Base-by-base conservation (phyloP, 35 echinoderm and acorn worm species). In the Ophioderma brevispina region DNA sequence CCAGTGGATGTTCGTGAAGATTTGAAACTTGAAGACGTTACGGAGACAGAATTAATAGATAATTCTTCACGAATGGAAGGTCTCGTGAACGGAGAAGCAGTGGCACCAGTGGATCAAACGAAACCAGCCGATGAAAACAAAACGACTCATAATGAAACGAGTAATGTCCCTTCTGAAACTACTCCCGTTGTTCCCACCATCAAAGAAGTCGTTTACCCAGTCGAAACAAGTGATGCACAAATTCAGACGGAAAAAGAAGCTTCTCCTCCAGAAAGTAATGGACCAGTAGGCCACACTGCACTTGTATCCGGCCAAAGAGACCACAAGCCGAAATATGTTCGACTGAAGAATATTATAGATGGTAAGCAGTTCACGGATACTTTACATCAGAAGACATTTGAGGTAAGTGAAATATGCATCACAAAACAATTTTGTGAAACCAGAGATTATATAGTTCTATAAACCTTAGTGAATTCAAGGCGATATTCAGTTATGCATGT, bases 351-450 rank as follows among this genome's bases (percentile, higher is more conserved):
- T 43, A 81, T 94, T 23, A 35, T 87, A 10, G 96, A 98, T 86
- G 96, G 96, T n/a, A 94, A 94, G 82, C 96, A 98, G 63, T 89
- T 89, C 36, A 98, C 89, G 37, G 96, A 98, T 81, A 98, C 96
- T 5, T 76, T 98, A 17, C 96, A 98, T 82, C 96, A 98, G 81
- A 98, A 98, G 76, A 80, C 87, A 30, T 86, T 77, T 59, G 55
- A 86, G 36, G 96, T 98, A 94, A 98, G 92, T 97, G 76, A 25
- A 40, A 18, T 49, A 40, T 81, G 39, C 78, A 34, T 33, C 35
- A 10, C 0, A 78, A 36, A n/a, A n/a, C n/a, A n/a, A n/a, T n/a
- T n/a, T n/a, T n/a, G n/a, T n/a, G n/a, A n/a, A n/a, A n/a, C n/a
- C n/a, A n/a, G n/a, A n/a, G n/a, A n/a, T n/a, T n/a, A n/a, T n/a